Evolutionary conservation across 2,113 vertebrate genomes (phyloP).

Genomic region (Trichomycterus rosablanca): DNA sequence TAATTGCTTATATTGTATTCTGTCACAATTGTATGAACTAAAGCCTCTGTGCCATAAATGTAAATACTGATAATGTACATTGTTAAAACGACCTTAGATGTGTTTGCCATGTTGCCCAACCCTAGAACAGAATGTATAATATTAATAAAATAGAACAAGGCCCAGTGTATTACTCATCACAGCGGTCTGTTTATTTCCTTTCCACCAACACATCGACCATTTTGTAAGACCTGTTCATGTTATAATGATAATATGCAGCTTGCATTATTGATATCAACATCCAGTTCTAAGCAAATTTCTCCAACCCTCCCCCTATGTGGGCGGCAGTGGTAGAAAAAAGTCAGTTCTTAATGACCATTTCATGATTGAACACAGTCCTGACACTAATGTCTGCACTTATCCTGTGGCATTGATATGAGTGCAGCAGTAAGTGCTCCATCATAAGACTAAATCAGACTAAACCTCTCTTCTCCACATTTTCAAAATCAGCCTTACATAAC

Average conservation of each 20-base stretch:
- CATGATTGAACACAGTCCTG: conserved; percentile 5
- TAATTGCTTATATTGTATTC: too few relatives aligned
- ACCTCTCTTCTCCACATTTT: conserved; percentile 22
- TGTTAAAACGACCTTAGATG: too few relatives aligned
- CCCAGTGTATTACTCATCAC: conserved; percentile 36
- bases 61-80: too few relatives aligned
- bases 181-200: conserved; percentile 50
- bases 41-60: too few relatives aligned
- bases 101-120: too few relatives aligned
- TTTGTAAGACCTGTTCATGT: conserved; percentile 49
- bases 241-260: conserved; percentile 41
- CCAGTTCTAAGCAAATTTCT: neutral
- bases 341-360: neutral
- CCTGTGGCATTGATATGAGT: conserved; percentile 30
- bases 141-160: too few relatives aligned
- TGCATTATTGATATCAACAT: conserved; percentile 35
- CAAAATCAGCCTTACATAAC: conserved; percentile 30
- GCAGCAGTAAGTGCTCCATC: conserved; percentile 19
- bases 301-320: neutral
- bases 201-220: conserved; percentile 48
- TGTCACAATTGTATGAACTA: too few relatives aligned
- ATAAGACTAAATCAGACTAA: conserved; percentile 15
- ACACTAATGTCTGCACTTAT: conserved; percentile 9
- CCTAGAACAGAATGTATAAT: too few relatives aligned
- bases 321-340: neutral